These are phyloP conservation scores for Dryas iulia DNA, from an alignment of 1,140 invertebrate genomes.

Conservation along the genomic window DNA sequence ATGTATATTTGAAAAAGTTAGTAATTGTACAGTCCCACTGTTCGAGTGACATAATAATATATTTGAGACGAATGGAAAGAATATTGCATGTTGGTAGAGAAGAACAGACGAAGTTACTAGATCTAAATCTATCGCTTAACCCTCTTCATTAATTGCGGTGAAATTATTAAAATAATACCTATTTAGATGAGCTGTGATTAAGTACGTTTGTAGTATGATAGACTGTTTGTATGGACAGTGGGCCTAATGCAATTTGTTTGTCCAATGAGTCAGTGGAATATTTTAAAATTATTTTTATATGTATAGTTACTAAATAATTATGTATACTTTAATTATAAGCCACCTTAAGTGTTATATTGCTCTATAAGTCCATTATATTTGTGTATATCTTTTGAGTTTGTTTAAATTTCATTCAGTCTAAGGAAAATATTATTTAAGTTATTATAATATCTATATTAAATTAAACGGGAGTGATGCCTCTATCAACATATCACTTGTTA, in stretches of 20 bases:
- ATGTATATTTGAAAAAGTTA: slow-evolving; percentile 4
- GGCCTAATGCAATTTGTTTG: slow-evolving; percentile 32
- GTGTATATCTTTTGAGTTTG: slow-evolving; percentile 47
- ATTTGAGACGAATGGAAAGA: background rate
- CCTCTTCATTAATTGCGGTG: background rate
- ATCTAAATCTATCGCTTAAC: background rate
- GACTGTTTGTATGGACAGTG: slow-evolving; percentile 11
- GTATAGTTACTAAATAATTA: slow-evolving; percentile 52
- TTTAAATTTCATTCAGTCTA: slow-evolving; percentile 56
- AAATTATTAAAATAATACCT: background rate
- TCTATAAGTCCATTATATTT: slow-evolving; percentile 59
- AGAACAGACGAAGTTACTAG: background rate
- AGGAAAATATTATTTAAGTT: slow-evolving; percentile 58
- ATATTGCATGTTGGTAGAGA: background rate
- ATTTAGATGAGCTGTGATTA: background rate
- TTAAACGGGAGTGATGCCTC: slow-evolving; percentile 58
- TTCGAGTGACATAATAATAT: background rate
- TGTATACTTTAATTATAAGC: slow-evolving; percentile 69
- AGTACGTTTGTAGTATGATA: background rate
- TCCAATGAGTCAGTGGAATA: slow-evolving; percentile 56
- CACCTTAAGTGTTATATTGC: slow-evolving; percentile 72
- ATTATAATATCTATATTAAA: slow-evolving; percentile 60
- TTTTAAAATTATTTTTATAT: slow-evolving; percentile 74
- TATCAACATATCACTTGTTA: slow-evolving; percentile 79
- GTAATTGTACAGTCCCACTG: slow-evolving; percentile 19